Percentiles rank a stretch among this genome's conserved stretches.
phyloP scores from a whole-genome alignment of 2,888 invertebrate species.

The Eristalis tenax region DNA sequence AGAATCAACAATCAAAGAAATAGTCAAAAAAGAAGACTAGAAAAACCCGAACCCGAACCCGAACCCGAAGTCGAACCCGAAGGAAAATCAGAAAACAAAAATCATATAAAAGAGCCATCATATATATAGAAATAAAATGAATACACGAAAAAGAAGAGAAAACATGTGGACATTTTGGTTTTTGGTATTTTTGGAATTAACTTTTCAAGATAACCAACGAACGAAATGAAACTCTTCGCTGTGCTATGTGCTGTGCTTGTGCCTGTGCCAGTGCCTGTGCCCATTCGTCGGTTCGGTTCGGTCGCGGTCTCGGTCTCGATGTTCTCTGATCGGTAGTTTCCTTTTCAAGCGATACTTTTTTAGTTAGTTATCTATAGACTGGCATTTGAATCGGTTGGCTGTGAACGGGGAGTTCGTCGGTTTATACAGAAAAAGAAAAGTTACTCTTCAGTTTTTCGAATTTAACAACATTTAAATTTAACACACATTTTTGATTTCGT shows the following conservation, averaged over 20 bases:
- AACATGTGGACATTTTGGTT: conserved; percentile 68
- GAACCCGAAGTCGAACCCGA: no score
- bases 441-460: conserved; percentile 31
- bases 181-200: conserved; percentile 69
- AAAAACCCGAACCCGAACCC: no score
- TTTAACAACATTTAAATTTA: conserved; percentile 23
- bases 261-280: neutral
- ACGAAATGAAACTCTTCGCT: conserved; percentile 64
- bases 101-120: conserved; percentile 25
- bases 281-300: conserved; percentile 10
- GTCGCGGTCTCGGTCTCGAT: conserved; percentile 14
- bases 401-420: conserved; percentile 66
- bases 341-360: conserved; percentile 76
- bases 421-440: conserved; percentile 14
- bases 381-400: conserved; percentile 78
- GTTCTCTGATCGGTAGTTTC: conserved; percentile 63
- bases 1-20: conserved; percentile 12
- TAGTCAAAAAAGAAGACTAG: conserved; percentile 3
- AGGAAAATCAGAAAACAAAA: conserved; percentile 8
- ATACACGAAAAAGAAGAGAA: conserved; percentile 57
- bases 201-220: conserved; percentile 67
- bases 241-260: conserved; percentile 25
- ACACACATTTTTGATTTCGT: conserved; percentile 11
- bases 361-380: conserved; percentile 80
- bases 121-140: conserved; percentile 21